Base-by-base conservation (phyloP, 2,797 vertebrate genomes). In the Chiroxiphia lanceolata region DNA sequence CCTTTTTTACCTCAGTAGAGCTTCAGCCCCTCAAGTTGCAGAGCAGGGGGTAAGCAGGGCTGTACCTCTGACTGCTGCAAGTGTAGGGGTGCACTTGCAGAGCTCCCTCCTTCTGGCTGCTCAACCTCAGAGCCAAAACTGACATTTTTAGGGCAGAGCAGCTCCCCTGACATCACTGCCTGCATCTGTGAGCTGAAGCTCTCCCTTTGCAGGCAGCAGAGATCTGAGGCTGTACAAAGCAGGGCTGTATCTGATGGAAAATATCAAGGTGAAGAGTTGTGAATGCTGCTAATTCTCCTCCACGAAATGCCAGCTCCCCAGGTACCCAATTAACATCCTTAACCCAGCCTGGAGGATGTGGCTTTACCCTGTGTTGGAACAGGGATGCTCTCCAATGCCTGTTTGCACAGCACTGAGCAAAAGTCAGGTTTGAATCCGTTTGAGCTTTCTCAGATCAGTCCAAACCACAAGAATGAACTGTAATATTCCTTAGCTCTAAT, bases 261-360 rank as follows among this genome's bases (percentile, higher is more conserved):
- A 94, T 57, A 56, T 25, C 1, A 1, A 72, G 57, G 34, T 38
- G 48, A 56, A 76, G 50, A 38, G 31, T 2, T 68, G 45, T 57
- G 72, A 75, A 17, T 23, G 53, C 50, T 81, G 75, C 42, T 94
- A 71, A 90, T 86, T 80, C 61, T 93, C 65, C 69, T 80, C 56
- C 65, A 72, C 6, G 8, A 86, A 94, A 95, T 91, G 53, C 69
- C 94, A 95, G 69, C 38, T 94, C 95, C 80, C 95, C 69, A 57
- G 83, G 81, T 84, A 47, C 11, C 81, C 84, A 57, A 96, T 95
- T 92, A 95, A 5, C 61, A 54, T 63, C 88, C 48, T 83, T 42
- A 63, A 50, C 45, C 48, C 71, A 78, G 82, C 69, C 92, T 85
- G 36, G 40, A 87, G 69, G 26, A 68, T 10, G 54, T 57, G 85